Evolutionary conservation across 1,140 invertebrate species (phyloP).

Genomic region (Forficula auricularia): DNA sequence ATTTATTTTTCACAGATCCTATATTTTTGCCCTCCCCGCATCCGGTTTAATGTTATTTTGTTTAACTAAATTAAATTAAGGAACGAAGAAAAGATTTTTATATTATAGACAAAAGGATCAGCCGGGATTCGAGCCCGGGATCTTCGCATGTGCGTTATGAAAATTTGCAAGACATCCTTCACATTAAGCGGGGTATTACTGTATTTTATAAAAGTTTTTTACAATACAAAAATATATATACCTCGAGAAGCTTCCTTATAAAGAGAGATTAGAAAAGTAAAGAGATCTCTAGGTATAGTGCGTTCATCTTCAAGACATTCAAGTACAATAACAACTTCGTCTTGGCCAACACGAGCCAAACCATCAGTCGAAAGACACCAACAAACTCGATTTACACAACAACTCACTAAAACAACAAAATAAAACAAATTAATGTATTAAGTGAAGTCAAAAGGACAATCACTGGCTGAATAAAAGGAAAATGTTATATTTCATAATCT

Average conservation of each 20-base stretch:
- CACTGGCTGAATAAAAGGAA: too few species aligned
- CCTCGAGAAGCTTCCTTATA: constrained; percentile 65
- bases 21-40: too few species aligned
- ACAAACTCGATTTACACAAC: constrained; percentile 59
- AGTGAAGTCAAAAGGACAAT: neutral
- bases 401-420: constrained; percentile 42
- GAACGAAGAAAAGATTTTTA: too few species aligned
- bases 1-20: too few species aligned
- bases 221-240: too few species aligned
- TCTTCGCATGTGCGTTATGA: too few species aligned
- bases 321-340: constrained; percentile 66
- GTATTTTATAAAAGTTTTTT: too few species aligned
- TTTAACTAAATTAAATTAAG: too few species aligned
- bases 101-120: too few species aligned
- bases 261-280: constrained; percentile 53
- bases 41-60: too few species aligned
- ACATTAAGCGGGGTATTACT: neutral
- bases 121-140: too few species aligned
- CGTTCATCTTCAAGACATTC: constrained; percentile 53
- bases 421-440: neutral
- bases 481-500: neutral
- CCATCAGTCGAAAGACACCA: constrained; percentile 70
- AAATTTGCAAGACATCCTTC: constrained; percentile 1
- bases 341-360: constrained; percentile 64
- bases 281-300: constrained; percentile 55